Evolutionary conservation across 1,140 invertebrate species (phyloP), one percentile per base, ranked within the genome.

Genomic region (Chironomus striatipennis): DNA sequence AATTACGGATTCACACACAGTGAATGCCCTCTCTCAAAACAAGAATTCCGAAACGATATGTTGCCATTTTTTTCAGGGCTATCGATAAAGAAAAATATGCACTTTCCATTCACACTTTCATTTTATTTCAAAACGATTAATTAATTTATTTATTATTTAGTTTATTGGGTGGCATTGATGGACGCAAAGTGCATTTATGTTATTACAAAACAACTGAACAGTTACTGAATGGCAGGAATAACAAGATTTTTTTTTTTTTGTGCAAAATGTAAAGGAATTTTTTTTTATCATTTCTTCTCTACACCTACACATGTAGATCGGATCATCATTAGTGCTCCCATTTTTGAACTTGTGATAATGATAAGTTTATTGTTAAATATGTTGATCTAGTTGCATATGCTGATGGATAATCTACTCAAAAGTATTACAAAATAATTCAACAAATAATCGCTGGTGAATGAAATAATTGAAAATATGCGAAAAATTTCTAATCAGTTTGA

Each of bases 91-190:
- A n/a, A n/a, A 47, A 47, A 47, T n/a, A 57, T 57, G 47, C 47
- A 57, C 47, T 57, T 57, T 57, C 47, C 12, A 57, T 57, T 57
- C n/a, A 57, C 47, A 57, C 47, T 57, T 57, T 57, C 47, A 57
- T 57, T 57, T 57, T 57, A 15, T 57, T 57, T 57, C 12, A 57
- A n/a, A 34, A 34, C 24, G 24, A 34, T 34, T 34, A 34, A 34
- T 34, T 34, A 2, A 34, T 34, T 34, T 34, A 34, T 34, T 34
- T 34, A 34, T 34, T 34, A 34, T 34, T 34, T 34, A 34, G 24
- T 34, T 34, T 15, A 57, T 57, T 57, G 47, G 12, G n/a, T 57
- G 4, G 8, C 24, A 57, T 57, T n/a, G 47, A 57, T 57, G 47
- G n/a, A n/a, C 47, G 24, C 24, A 34, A 57, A 57, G 47, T 57